These are phyloP conservation scores for Pachydiplax longipennis DNA, from an alignment of 2,888 invertebrate genomes.

Conservation along the genomic window DNA sequence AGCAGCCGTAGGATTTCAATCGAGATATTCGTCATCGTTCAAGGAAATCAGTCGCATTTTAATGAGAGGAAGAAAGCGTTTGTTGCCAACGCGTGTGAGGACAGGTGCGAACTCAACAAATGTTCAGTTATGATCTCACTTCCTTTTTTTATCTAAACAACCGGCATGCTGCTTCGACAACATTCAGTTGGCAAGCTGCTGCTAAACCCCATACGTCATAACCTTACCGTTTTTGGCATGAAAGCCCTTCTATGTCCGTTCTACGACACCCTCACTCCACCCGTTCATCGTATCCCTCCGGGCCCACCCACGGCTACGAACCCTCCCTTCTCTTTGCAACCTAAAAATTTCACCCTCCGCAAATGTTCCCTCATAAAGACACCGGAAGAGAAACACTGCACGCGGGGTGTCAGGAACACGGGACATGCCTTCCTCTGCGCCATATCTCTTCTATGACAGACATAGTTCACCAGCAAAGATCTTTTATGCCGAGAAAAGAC, in stretches of 20 bases:
- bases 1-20: background rate
- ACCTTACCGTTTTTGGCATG: conserved; percentile 14
- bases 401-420: conserved; percentile 4
- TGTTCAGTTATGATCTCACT: background rate
- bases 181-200: background rate
- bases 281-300: background rate
- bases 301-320: background rate
- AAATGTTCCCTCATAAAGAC: conserved; percentile 31
- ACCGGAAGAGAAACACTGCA: conserved; percentile 35
- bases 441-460: background rate
- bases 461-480: too few relatives aligned
- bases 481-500: too few relatives aligned
- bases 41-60: background rate
- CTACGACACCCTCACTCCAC: background rate
- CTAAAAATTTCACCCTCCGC: background rate
- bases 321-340: background rate
- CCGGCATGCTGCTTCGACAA: background rate
- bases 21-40: background rate
- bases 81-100: background rate
- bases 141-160: background rate
- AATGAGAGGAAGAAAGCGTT: background rate
- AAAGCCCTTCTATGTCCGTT: background rate
- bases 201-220: conserved; percentile 18
- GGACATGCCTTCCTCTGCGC: background rate
- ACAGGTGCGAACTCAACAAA: background rate